Evolutionary conservation across 2,888 invertebrate species (phyloP).

Genomic region (Agrilus biguttatus): DNA sequence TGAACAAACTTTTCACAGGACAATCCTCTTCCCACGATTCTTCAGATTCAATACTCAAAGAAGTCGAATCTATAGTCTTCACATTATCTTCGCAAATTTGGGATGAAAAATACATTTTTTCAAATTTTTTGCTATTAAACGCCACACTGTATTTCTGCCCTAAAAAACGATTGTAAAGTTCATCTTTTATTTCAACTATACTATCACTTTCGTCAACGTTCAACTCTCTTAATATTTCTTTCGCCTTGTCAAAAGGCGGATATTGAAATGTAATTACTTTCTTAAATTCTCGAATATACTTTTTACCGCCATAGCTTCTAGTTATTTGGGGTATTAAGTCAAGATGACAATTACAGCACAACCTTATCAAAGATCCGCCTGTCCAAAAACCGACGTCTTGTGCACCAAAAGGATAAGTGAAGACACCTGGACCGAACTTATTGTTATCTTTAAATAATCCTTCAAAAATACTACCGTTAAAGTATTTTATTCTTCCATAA

Average conservation of each 20-base stretch:
- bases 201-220: slow-evolving; percentile 11
- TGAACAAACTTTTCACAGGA: too few species aligned
- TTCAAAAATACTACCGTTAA: slow-evolving; percentile 33
- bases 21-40: too few species aligned
- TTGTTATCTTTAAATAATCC: slow-evolving; percentile 33
- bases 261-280: slow-evolving; percentile 19
- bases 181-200: too few species aligned
- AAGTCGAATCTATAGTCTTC: too few species aligned
- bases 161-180: too few species aligned
- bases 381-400: slow-evolving; percentile 44
- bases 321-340: slow-evolving; percentile 20
- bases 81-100: too few species aligned
- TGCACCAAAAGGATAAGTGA: slow-evolving; percentile 27
- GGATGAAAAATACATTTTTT: too few species aligned
- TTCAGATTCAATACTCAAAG: too few species aligned
- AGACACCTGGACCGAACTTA: slow-evolving; percentile 43
- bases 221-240: slow-evolving; percentile 14
- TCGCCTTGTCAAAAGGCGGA: slow-evolving; percentile 10
- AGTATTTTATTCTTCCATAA: slow-evolving; percentile 37
- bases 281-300: slow-evolving; percentile 20
- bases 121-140: too few species aligned
- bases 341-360: slow-evolving; percentile 18
- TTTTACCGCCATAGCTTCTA: slow-evolving; percentile 16
- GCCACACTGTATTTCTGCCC: too few species aligned
- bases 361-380: slow-evolving; percentile 31